Conservation (phyloP, 1,140 invertebrate genomes). For the Drosophila littoralis region DNA sequence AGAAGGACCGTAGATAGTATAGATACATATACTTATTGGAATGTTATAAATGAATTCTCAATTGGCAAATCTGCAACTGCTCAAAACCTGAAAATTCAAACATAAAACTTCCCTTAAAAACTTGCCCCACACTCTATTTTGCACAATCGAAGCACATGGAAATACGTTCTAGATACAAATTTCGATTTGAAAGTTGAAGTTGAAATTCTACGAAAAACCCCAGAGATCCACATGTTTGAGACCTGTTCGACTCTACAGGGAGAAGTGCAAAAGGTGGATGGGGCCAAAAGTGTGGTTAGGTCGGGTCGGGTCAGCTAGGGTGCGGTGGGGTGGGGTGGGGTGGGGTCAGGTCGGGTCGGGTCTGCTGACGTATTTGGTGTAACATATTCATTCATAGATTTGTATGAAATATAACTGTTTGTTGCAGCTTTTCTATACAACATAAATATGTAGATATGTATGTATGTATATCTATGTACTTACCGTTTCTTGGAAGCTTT, state of each 20-base stretch:
- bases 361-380: background rate
- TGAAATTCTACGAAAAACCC: constrained; percentile 23
- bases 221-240: background rate
- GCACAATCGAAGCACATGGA: too few relatives aligned
- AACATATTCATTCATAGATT: constrained; percentile 6
- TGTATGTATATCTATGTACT: constrained; percentile 10
- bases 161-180: background rate
- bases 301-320: background rate
- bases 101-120: background rate
- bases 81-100: background rate
- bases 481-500: constrained; percentile 45
- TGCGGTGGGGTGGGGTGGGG: background rate
- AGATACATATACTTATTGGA: too few relatives aligned
- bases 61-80: too few relatives aligned
- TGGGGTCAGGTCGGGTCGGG: background rate
- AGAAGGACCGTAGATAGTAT: too few relatives aligned
- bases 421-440: background rate
- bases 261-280: background rate
- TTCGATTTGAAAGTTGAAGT: background rate
- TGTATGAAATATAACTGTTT: background rate
- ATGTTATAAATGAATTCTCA: too few relatives aligned
- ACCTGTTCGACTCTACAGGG: background rate
- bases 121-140: background rate
- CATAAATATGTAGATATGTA: background rate
- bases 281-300: background rate